Evolutionary conservation across 2,113 vertebrate species (phyloP), one percentile per base, ranked within the genome.

Genomic region (Mus pahari): DNA sequence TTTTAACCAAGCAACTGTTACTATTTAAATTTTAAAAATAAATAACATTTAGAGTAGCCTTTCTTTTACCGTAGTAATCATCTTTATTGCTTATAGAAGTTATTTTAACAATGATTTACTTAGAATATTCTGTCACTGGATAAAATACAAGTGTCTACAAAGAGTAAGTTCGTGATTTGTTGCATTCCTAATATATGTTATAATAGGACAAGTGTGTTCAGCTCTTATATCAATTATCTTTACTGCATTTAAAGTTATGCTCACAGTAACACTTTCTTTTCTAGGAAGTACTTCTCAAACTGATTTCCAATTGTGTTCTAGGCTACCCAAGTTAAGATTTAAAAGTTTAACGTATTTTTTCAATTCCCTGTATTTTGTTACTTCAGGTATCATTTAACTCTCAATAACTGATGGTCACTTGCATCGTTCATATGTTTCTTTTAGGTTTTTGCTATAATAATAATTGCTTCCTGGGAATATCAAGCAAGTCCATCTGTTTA

Each of bases 1-100:
- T 97, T 95, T 94, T 91, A 96, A 92, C 68, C 77, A 94, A 45
- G 58, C 24, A 92, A 78, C 62, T 94, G 73, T 96, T 95, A 94
- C 71, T 90, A 91, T 83, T 93, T 93, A 48, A 79, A 94, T 96
- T 94, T 50, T 86, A 96, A 96, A 93, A 62, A 75, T 83, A 36
- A 89, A 39, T 94, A 81, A 45, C 74, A 96, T 93, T 94, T 89
- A 93, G 22, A 88, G 3, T 95, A 64, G 50, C 73, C 90, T 96
- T 89, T 89, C 48, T 94, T 90, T 89, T 97, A 92, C 42, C 64
- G 64, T 73, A 55, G 3, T 92, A 90, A 84, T 93, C 96, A 68
- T 89, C 42, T 36, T 0, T 95, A 11, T 95, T 33, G 1, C 75
- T 86, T 93, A 70, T 92, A 89, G 36, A 33, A 91, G 22, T 97